Conservation (phyloP, 2,797 vertebrate species). For the Bucorvus abyssinicus region DNA sequence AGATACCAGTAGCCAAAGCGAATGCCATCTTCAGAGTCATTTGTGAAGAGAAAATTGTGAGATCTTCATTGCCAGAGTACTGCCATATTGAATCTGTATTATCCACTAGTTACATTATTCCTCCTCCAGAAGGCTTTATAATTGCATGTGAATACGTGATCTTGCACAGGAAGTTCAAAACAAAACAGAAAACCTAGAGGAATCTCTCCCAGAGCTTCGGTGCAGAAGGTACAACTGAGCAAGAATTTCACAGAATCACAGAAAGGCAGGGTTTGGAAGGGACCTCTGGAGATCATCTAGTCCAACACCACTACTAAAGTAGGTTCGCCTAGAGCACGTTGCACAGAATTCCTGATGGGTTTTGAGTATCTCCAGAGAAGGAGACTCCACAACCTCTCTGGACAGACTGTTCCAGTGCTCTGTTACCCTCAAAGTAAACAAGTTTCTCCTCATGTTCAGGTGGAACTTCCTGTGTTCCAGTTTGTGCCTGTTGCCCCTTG, state of each 20-base stretch:
- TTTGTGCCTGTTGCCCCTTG: too few relatives aligned
- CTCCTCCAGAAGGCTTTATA: neutral
- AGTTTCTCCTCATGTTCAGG: too few relatives aligned
- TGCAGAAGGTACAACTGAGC: neutral
- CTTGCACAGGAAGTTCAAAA: constrained; percentile 5
- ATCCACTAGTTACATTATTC: neutral
- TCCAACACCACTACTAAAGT: too few relatives aligned
- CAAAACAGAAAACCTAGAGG: neutral
- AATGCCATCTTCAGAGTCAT: neutral
- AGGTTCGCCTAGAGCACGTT: too few relatives aligned
- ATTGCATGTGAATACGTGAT: neutral
- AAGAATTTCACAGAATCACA: neutral
- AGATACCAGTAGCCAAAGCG: neutral
- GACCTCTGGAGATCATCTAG: too few relatives aligned
- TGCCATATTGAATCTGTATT: neutral
- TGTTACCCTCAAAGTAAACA: too few relatives aligned
- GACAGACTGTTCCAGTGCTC: too few relatives aligned
- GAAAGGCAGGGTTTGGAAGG: too few relatives aligned
- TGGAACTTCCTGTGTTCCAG: too few relatives aligned
- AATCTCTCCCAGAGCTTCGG: neutral
- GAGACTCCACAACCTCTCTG: too few relatives aligned
- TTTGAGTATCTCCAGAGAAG: too few relatives aligned
- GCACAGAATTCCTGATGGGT: too few relatives aligned
- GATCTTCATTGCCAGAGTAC: neutral
- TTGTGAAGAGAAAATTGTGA: neutral